Percentiles rank a stretch among this genome's conserved stretches.
Evolutionary conservation across 2,888 invertebrate species (phyloP).

Genomic region (Pantelozetes paolii): DNA sequence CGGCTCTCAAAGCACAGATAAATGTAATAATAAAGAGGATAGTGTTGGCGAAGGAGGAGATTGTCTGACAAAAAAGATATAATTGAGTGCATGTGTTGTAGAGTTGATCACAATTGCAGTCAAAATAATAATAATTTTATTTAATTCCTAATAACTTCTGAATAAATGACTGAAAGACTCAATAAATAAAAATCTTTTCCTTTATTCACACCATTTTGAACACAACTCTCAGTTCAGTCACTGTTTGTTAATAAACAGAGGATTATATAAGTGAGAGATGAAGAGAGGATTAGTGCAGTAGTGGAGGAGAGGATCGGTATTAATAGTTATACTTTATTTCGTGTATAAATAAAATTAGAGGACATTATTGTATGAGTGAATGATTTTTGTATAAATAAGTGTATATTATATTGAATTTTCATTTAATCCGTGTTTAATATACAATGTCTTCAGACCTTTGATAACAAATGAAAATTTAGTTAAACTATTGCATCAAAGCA

Average conservation of each 20-base stretch:
- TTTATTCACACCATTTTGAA: neutral
- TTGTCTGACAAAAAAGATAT: neutral
- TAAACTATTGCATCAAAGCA: neutral
- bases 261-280: neutral
- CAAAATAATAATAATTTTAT: conserved; percentile 20
- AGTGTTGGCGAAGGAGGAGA: conserved; percentile 6
- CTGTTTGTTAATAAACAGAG: conserved; percentile 11
- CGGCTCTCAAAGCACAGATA: neutral
- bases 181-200: neutral
- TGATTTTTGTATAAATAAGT: conserved; percentile 27
- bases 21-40: neutral
- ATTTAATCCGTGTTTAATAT: conserved; percentile 14
- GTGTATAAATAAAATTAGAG: neutral
- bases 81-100: neutral
- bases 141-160: neutral
- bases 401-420: conserved; percentile 13
- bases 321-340: too few relatives aligned
- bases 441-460: neutral
- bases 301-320: neutral
- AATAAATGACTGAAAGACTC: neutral
- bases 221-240: neutral
- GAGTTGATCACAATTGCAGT: conserved; percentile 1
- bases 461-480: conserved; percentile 8
- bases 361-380: neutral
- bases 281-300: too few relatives aligned